Percentiles rank a stretch among this genome's conserved stretches.
Conservation (phyloP, 2,888 invertebrate species). For the Acanthacorydalis orientalis region DNA sequence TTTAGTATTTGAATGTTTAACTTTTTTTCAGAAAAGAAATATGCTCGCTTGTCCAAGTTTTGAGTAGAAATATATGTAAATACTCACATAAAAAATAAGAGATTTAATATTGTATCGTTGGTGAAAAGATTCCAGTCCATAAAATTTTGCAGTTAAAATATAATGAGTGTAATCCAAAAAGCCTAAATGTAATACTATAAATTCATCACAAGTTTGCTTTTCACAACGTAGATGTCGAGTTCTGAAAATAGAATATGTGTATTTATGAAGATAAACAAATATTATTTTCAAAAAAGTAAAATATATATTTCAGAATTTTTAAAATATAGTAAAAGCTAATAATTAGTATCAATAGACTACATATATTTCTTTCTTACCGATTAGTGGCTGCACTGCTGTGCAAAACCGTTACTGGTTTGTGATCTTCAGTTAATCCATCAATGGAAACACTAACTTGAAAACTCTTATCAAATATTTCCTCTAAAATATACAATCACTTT, state of each 20-base stretch:
- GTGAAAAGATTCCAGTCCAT: constrained; percentile 71
- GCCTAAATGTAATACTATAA: constrained; percentile 77
- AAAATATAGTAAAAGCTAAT: too few species aligned
- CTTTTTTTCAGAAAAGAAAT: too few species aligned
- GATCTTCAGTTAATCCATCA: constrained; percentile 63
- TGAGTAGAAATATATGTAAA: constrained; percentile 5
- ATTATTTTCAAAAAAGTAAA: too few species aligned
- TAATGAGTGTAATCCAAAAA: constrained; percentile 80
- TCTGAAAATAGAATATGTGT: constrained; percentile 25
- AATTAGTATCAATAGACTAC: too few species aligned
- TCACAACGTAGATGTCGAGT: constrained; percentile 71
- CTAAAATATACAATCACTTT: constrained; percentile 33
- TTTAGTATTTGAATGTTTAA: too few species aligned
- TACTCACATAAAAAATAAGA: constrained; percentile 70
- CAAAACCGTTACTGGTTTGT: constrained; percentile 48
- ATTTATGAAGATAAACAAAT: too few species aligned
- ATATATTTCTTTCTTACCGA: constrained; percentile 33
- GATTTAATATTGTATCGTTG: constrained; percentile 69
- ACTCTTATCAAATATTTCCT: constrained; percentile 78
- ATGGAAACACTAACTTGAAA: constrained; percentile 74
- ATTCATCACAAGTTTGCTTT: constrained; percentile 68
- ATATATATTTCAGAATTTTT: too few species aligned
- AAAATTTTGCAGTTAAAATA: constrained; percentile 66
- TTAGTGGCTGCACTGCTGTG: constrained; percentile 51
- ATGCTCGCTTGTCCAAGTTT: too few species aligned